phyloP scores from a whole-genome alignment of 2,113 vertebrate species.

The Paradoxurus hermaphroditus region DNA sequence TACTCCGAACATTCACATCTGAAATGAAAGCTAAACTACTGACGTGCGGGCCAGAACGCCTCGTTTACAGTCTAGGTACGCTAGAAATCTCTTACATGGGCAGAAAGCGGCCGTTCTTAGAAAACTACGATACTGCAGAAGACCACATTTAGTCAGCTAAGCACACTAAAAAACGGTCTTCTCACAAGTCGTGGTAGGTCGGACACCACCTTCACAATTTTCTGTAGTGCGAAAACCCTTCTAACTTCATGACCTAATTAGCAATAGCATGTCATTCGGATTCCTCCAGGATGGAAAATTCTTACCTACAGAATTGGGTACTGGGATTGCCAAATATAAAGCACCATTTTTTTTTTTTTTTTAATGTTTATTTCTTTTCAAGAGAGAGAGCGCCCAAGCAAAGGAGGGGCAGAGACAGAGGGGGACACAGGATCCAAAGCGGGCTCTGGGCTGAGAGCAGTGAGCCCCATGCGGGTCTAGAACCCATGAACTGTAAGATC shows the following conservation, averaged over 20 bases:
- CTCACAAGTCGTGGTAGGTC: neutral
- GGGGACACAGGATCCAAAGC: too few species aligned
- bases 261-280: conserved; percentile 9
- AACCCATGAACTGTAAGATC: too few species aligned
- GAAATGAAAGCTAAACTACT: conserved; percentile 24
- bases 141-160: neutral
- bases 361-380: too few species aligned
- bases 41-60: neutral
- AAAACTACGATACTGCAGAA: neutral
- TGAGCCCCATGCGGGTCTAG: too few species aligned
- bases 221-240: neutral
- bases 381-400: too few species aligned
- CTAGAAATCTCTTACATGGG: neutral
- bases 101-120: neutral
- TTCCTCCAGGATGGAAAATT: neutral
- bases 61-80: neutral
- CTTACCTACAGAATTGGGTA: neutral
- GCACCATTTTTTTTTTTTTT: neutral
- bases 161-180: neutral
- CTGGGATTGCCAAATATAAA: neutral
- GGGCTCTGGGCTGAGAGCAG: too few species aligned
- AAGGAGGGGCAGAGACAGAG: too few species aligned
- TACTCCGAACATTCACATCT: neutral
- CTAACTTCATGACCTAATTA: conserved; percentile 35
- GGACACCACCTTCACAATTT: conserved; percentile 6